Base-by-base conservation (phyloP, 2,888 invertebrate genomes). In the Scaeva pyrastri region DNA sequence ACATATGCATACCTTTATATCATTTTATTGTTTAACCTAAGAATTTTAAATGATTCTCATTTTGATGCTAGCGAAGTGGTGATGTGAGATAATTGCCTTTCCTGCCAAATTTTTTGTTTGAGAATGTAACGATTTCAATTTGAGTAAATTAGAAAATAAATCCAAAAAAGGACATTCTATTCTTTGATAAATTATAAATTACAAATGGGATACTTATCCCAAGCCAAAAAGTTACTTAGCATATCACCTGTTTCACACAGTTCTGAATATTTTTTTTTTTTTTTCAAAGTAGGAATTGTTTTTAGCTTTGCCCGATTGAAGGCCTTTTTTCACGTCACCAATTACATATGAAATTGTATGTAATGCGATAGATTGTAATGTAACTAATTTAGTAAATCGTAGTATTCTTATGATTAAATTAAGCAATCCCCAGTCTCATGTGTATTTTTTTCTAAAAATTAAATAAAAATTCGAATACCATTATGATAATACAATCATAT, bases 381-480 rank as follows among this genome's bases (percentile, higher is more conserved):
- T 48, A 36, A 7, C 19, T 77, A 73, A 6, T 39, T n/a, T 52
- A 66, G 62, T 71, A 82, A 82, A 74, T 78, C 70, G 52, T 73
- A 73, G 50, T 78, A 50, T 82, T 86, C 82, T 85, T 85, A 85
- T 81, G 85, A 85, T 85, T 68, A 48, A 68, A 41, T 66, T 81
- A 86, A 76, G 85, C 10, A 68, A 52, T 31, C 60, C 10, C 14
- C 73, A 86, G 78, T 86, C 78, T 78, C 86, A 86, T 74, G 58
- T 71, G 50, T 7, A 31, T 41, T 26, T 39, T 76, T 75, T 68
- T 73, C 64, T 50, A 72, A 82, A 82, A 78, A 70, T 71, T 64
- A 86, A 62, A 41, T 19, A 75, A 48, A 39, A 39, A 43, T 3
- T 39, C 64, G 48, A 48, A 45, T 45, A 45, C 10, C 39, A 11